Evolutionary conservation across 2,113 vertebrate genomes (phyloP).

Genomic region (chimpanzee (Pan troglodytes)): NHGRI_mPanTro3-v2.1_pri NC_072413.2:103015501-103016000

Average conservation of each 20-base stretch:
- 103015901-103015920: not conserved
- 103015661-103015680: not conserved
- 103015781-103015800: accelerated
- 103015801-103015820: not conserved
- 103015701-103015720: not conserved
- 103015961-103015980: not conserved
- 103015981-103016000: too few species aligned
- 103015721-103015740: not conserved
- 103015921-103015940: accelerated
- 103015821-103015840: not conserved
- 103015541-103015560: too few species aligned
- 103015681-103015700: not conserved
- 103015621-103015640: not conserved
- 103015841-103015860: not conserved
- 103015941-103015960: accelerated
- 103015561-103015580: not conserved
- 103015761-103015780: not conserved
- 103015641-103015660: not conserved
- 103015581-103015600: not conserved
- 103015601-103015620: not conserved
- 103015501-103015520: not conserved
- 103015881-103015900: not conserved
- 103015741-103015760: not conserved
- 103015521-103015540: not conserved
- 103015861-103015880: not conserved